These are phyloP conservation scores for Oedothorax gibbosus DNA, from an alignment of 1,140 invertebrate species.

Conservation along the genomic window DNA sequence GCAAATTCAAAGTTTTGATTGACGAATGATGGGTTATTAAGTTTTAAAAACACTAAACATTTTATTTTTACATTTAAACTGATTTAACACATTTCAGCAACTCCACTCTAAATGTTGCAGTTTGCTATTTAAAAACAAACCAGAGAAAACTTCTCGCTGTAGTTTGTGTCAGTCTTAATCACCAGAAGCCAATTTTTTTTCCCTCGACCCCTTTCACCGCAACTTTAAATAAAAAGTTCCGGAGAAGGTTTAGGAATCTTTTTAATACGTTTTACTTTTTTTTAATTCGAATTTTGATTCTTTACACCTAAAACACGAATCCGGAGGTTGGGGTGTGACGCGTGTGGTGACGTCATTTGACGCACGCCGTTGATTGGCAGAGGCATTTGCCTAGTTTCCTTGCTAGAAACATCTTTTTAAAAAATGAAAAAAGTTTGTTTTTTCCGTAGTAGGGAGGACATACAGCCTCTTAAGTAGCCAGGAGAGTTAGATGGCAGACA, in stretches of 20 bases:
- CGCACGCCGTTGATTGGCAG: constrained; percentile 39
- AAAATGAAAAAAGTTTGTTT: too few relatives aligned
- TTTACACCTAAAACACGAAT: constrained; percentile 13
- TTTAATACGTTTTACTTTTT: not conserved
- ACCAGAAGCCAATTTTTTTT: too few relatives aligned
- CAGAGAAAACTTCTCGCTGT: too few relatives aligned
- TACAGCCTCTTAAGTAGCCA: constrained; percentile 12
- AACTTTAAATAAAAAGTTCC: constrained; percentile 27
- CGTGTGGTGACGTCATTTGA: constrained; percentile 39
- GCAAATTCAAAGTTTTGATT: too few relatives aligned
- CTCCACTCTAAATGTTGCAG: too few relatives aligned
- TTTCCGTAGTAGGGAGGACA: too few relatives aligned
- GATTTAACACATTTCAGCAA: too few relatives aligned
- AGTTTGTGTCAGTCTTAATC: too few relatives aligned
- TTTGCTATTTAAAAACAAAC: too few relatives aligned
- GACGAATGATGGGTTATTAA: too few relatives aligned
- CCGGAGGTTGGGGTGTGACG: constrained; percentile 17
- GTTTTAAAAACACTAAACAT: too few relatives aligned
- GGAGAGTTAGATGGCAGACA: constrained; percentile 8
- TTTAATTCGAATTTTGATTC: not conserved
- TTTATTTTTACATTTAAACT: too few relatives aligned
- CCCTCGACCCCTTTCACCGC: not conserved
- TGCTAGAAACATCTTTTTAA: not conserved
- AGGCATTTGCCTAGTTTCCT: constrained; percentile 33
- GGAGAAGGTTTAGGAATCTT: constrained; percentile 10